Evolutionary conservation across 2,888 invertebrate genomes (phyloP).

Genomic region (Protophormia terraenovae): DNA sequence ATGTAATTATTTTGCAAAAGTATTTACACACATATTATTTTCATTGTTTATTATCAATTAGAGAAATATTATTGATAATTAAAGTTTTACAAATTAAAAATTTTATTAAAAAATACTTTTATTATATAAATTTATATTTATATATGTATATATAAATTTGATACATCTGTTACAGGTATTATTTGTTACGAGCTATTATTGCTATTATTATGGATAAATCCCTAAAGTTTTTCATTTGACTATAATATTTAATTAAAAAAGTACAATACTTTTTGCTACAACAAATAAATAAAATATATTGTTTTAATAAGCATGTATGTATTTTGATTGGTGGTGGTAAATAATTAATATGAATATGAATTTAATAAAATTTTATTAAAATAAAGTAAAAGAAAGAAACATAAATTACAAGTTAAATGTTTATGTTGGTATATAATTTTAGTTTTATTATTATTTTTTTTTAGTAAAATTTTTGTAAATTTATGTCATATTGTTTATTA

Average conservation of each 20-base stretch:
- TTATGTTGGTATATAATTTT: too few relatives aligned
- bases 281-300: too few relatives aligned
- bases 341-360: not conserved
- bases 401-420: conserved; percentile 9
- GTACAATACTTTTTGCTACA: not conserved
- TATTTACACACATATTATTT: not conserved
- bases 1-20: not conserved
- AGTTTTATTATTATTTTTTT: not conserved
- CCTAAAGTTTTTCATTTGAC: too few relatives aligned
- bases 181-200: too few relatives aligned
- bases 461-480: too few relatives aligned
- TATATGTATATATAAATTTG: not conserved
- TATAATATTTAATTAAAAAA: too few relatives aligned
- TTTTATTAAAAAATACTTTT: not conserved
- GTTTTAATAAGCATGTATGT: not conserved
- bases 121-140: not conserved
- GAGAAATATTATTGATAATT: not conserved
- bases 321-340: not conserved
- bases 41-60: not conserved
- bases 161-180: not conserved
- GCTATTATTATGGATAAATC: too few relatives aligned
- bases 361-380: conserved; percentile 10
- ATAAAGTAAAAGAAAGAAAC: not conserved
- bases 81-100: not conserved
- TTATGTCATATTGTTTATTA: not conserved